Percentiles rank a stretch among this genome's conserved stretches.
These are phyloP conservation scores for Eremophila alpestris DNA, from an alignment of 2,797 vertebrate species.

Conservation along the genomic window DNA sequence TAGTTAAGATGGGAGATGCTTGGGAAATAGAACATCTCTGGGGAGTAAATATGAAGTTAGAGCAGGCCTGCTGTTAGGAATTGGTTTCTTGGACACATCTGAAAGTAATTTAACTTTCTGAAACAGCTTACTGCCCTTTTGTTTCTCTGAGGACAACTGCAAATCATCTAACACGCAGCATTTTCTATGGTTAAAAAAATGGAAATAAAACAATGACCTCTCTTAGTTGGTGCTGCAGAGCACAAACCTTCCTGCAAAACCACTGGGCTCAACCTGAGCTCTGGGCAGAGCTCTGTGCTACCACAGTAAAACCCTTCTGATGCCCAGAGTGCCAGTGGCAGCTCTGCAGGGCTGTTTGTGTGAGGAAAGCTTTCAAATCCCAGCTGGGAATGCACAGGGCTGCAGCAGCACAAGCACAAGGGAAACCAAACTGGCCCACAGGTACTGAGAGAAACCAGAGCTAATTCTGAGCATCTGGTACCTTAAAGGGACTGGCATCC, in stretches of 20 bases:
- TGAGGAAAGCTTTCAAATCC: neutral
- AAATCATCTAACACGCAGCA: constrained; percentile 15
- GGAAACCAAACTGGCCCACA: neutral
- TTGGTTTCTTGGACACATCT: constrained; percentile 40
- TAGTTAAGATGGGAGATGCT: neutral
- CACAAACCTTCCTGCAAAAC: neutral
- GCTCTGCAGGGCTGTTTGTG: fast-evolving
- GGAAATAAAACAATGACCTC: constrained; percentile 29
- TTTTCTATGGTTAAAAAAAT: constrained; percentile 19
- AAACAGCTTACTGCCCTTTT: constrained; percentile 46
- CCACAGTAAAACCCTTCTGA: neutral
- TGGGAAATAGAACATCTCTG: neutral
- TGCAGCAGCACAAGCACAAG: neutral
- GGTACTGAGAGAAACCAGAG: neutral
- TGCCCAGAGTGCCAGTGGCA: neutral
- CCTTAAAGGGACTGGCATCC: neutral
- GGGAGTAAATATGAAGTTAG: neutral
- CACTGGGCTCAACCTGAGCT: neutral
- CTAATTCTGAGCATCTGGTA: neutral
- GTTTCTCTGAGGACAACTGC: constrained; percentile 47
- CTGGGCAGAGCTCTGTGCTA: neutral
- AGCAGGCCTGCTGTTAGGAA: neutral
- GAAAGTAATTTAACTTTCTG: constrained; percentile 48
- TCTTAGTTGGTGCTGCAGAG: neutral
- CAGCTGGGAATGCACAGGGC: neutral